Base-by-base conservation (phyloP, 1,140 invertebrate species). In the Hydropsyche tenuis region DNA sequence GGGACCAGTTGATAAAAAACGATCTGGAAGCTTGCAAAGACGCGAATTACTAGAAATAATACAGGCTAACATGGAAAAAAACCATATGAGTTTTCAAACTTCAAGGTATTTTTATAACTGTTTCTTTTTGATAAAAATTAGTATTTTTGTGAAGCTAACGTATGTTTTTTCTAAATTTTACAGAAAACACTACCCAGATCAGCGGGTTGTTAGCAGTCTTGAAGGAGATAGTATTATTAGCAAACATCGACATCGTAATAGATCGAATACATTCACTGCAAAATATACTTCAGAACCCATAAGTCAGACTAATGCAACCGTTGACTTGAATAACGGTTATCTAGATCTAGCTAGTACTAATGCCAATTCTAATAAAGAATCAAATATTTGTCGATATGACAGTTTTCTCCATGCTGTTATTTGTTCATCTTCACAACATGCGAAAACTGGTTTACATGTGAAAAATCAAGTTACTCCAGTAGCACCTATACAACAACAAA, bases 61-160 rank as follows among this genome's bases (percentile, higher is more conserved):
- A 79, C 91, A 95, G 83, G 92, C 93, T 71, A 95, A 95, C 81
- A 94, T 96, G 93, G 93, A 95, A 82, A 93, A 94, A 84, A 95
- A 95, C 83, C 93, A 94, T 82, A 85, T 92, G 85, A 91, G 90
- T 89, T 92, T 92, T 88, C 90, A 93, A 87, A 87, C 90, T 81
- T 88, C 89, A 82, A 91, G 91, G 91, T 92, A 83, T 16, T 65
- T 51, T 51, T 51, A 4, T 51, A 4, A 51, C 23, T 51, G 4
- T 51, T 37, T 37, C 30, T 4, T 37, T 37, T 37, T 37, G 3
- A 9, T 37, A 37, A 37, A 4, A 37, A 4, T 3, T 37, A 4
- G 9, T 4, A 51, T 51, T 51, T 5, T n/a, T 65, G n/a, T n/a
- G n/a, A n/a, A n/a, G n/a, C n/a, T n/a, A n/a, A n/a, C n/a, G n/a